Evolutionary conservation across 2,888 invertebrate species (phyloP), one percentile per base, ranked within the genome.

Genomic region (Lymantria monacha): DNA sequence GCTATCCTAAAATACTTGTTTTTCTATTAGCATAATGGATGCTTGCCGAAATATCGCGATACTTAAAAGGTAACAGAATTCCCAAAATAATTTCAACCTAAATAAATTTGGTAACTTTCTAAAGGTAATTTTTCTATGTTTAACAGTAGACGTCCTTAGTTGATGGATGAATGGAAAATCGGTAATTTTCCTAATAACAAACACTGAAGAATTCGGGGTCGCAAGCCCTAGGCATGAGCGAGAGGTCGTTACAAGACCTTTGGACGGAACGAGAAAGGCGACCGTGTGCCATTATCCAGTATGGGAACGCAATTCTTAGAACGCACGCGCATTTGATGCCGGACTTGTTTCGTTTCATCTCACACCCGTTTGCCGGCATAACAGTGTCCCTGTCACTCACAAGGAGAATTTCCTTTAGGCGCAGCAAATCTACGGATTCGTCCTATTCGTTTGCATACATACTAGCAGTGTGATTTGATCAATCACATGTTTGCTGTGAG

Each of bases 271-370:
- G 87, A 85, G 87, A 85, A 72, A 74, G 80, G 74, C 69, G 70
- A 81, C 54, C 67, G 79, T 79, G 79, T 81, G 83, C 87, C 86
- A 85, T 85, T 87, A 87, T 85, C 83, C 81, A 79, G 81, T 85
- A 88, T 83, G 86, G 87, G 82, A 87, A 87, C 86, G 85, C 85
- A 87, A 88, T 87, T 87, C 85, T 84, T 86, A 85, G 83, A 84
- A 41, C 82, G 83, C 85, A 85, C 81, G 85, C 85, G 86, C 59
- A 60, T 66, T 63, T 56, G 49, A 80, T 80, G 77, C 81, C 83
- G 83, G 84, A 85, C 82, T 82, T 77, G 67, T 70, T 78, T 74
- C 74, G 77, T 79, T 81, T 79, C 76, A 76, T 74, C 77, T 78
- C 70, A 69, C 75, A 72, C 72, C 66, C 66, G 72, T 68, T 64